A percentile compares a stretch with the other conserved stretches of the same genome.
Conservation (phyloP, 53 echinoderm and acorn worm species). For the Apostichopus leukothele region DNA sequence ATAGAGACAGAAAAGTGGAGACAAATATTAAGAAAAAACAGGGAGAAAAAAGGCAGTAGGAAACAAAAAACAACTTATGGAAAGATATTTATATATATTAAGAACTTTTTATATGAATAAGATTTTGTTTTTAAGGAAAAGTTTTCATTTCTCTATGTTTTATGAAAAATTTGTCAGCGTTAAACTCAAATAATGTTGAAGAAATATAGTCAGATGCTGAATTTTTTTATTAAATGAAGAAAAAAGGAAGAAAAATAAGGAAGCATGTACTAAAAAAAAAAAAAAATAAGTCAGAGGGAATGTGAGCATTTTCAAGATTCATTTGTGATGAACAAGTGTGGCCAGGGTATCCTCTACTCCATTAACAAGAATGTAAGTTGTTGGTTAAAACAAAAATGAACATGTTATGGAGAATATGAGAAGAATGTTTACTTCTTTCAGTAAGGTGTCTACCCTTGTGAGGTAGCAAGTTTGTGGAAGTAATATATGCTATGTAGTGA, state of each 20-base stretch:
- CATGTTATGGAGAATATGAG: neutral
- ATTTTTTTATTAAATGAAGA: neutral
- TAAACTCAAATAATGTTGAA: conserved; percentile 16
- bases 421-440: neutral
- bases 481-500: neutral
- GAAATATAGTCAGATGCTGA: neutral
- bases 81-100: conserved; percentile 47
- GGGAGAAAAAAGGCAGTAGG: neutral
- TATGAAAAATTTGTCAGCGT: conserved; percentile 2
- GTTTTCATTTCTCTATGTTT: conserved; percentile 30
- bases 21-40: neutral
- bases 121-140: neutral
- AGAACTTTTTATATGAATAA: conserved; percentile 46
- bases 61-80: neutral
- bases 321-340: neutral
- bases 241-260: neutral
- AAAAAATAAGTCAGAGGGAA: neutral
- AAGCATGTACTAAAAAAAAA: neutral
- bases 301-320: neutral
- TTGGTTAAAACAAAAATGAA: neutral
- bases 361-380: neutral
- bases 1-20: neutral
- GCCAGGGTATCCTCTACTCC: neutral
- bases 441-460: neutral
- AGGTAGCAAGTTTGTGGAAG: neutral